A percentile compares a stretch with the other conserved stretches of the same genome.
These are phyloP conservation scores for Spodoptera litura DNA, from an alignment of 1,140 invertebrate genomes.

Conservation along the genomic window DNA sequence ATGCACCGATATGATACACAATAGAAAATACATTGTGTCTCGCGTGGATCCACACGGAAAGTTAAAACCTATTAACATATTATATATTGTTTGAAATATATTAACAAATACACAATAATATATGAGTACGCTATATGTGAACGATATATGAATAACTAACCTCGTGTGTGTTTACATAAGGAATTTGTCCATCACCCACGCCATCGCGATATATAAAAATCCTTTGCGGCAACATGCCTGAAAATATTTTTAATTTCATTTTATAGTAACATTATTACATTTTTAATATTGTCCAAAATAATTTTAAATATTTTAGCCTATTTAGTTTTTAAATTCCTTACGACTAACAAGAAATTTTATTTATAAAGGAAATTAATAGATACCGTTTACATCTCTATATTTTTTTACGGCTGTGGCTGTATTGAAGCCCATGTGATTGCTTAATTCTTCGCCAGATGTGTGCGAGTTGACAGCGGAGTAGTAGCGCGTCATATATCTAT, in stretches of 20 bases:
- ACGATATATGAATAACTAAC: slow-evolving; percentile 66
- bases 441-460: slow-evolving; percentile 90
- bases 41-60: no score
- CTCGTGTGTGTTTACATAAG: slow-evolving; percentile 89
- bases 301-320: no score
- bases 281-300: background rate
- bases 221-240: slow-evolving; percentile 82
- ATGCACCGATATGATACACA: no score
- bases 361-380: background rate
- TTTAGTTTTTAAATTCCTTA: background rate
- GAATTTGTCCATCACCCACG: slow-evolving; percentile 94
- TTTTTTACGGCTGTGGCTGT: slow-evolving; percentile 87
- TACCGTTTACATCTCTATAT: slow-evolving; percentile 84
- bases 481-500: slow-evolving; percentile 88
- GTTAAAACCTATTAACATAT: no score
- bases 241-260: slow-evolving; percentile 42
- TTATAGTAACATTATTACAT: no score
- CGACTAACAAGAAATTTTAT: background rate
- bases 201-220: slow-evolving; percentile 93
- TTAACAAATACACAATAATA: no score
- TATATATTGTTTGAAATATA: no score
- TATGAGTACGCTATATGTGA: no score
- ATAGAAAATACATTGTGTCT: no score
- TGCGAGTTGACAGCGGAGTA: slow-evolving; percentile 91
- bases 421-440: slow-evolving; percentile 87